phyloP scores from a whole-genome alignment of 2,888 invertebrate species.

The Pammene fasciana region DNA sequence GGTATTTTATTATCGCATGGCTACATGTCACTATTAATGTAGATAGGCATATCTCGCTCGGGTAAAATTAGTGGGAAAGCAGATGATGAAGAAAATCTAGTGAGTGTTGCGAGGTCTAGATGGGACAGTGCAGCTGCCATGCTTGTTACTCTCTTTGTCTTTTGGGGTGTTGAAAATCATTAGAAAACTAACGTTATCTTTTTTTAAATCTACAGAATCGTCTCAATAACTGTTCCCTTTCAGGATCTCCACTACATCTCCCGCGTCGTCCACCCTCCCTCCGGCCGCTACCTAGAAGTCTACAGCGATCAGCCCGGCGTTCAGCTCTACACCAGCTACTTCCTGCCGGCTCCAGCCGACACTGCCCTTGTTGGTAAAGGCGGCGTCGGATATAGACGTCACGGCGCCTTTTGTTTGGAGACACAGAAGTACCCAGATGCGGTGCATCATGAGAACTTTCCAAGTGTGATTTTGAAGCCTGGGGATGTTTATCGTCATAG shows the following conservation, averaged over 20 bases:
- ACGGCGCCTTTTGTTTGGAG: conserved; percentile 91
- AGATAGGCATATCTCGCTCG: too few species aligned
- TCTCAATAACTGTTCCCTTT: conserved; percentile 13
- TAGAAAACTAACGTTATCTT: too few species aligned
- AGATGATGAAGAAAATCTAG: too few species aligned
- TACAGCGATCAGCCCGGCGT: conserved; percentile 94
- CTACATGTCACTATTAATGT: too few species aligned
- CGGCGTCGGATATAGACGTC: conserved; percentile 84
- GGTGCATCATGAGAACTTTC: conserved; percentile 88
- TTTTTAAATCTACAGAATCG: neutral
- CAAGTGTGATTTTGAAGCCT: conserved; percentile 85
- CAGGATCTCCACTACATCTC: conserved; percentile 67
- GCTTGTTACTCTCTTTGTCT: too few species aligned
- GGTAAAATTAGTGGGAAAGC: too few species aligned
- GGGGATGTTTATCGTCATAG: conserved; percentile 85
- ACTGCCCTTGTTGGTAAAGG: conserved; percentile 67
- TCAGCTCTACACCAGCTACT: conserved; percentile 93
- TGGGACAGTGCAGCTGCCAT: too few species aligned
- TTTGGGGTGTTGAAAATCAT: too few species aligned
- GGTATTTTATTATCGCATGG: too few species aligned
- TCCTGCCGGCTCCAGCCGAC: conserved; percentile 82
- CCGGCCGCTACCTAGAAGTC: conserved; percentile 90
- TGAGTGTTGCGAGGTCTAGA: too few species aligned
- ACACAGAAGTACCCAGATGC: conserved; percentile 94
- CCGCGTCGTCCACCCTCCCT: conserved; percentile 85